Evolutionary conservation across 2,113 vertebrate genomes (phyloP), one percentile per base, ranked within the genome.

Genomic region (Balaeniceps rex): DNA sequence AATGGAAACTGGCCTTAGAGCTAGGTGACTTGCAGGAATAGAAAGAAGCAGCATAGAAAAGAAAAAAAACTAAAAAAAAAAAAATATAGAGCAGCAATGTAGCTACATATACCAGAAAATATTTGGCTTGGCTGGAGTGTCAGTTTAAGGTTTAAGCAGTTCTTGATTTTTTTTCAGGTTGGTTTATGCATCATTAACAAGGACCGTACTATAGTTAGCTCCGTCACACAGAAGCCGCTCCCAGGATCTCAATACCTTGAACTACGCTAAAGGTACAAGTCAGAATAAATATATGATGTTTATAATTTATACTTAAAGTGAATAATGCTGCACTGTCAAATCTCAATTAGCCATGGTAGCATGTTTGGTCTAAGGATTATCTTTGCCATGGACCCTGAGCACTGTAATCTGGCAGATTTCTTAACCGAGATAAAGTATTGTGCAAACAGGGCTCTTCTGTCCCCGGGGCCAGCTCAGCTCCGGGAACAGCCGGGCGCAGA

Each of bases 131-230:
- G 94, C 96, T 80, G 26, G 47, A 75, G 70, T 38, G 78, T 87
- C 95, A 60, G 47, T 77, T 91, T 46, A 71, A 95, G 83, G 49
- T 87, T 94, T 93, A 94, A 88, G 93, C 94, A 94, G 86, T 94
- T 96, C 85, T 96, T 89, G 92, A 91, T 82, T 97, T 97, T 93
- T 44, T 44, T 44, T 44, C 90, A 85, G 86, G 72, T 88, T 57
- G 88, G 78, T 97, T 95, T 83, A 86, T 46, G 75, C 86, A 83
- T 89, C 92, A 90, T 93, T 96, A 98, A 84, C 95, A 97, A 97
- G 96, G 87, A 65, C 81, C 21, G 34, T 14, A 36, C 87, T 79
- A 58, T 8, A 54, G 86, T 87, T 86, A 96, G 95, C 77, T 88
- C 81, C 66, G 89, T 95, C 90, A 79, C 96, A 93, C 88, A 97